Percentiles rank a stretch among this genome's conserved stretches.
Conservation (phyloP, 2,888 invertebrate genomes). For the Dasysyrphus albostriatus region DNA sequence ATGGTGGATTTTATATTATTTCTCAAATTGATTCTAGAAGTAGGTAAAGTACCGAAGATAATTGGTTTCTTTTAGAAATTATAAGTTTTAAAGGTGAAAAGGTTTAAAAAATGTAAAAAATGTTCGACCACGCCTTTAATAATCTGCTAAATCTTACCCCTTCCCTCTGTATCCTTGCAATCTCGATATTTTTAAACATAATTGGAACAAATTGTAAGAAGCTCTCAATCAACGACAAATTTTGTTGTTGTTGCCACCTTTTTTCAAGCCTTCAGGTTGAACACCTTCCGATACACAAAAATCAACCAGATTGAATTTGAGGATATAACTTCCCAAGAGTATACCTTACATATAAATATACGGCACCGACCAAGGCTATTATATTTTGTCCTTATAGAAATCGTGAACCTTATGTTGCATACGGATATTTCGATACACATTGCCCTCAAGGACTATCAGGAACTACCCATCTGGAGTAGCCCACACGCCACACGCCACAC, state of each 20-base stretch:
- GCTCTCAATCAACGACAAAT: constrained; percentile 55
- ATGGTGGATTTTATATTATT: too few relatives aligned
- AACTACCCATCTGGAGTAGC: constrained; percentile 35
- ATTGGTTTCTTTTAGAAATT: too few relatives aligned
- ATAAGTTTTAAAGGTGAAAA: too few relatives aligned
- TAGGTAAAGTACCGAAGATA: too few relatives aligned
- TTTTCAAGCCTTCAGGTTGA: constrained; percentile 1
- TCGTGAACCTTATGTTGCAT: constrained; percentile 43
- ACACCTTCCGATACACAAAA: constrained; percentile 19
- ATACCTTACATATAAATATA: too few relatives aligned
- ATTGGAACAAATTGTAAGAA: constrained; percentile 66
- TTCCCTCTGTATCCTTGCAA: neutral
- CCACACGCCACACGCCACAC: neutral
- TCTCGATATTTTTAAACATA: constrained; percentile 52
- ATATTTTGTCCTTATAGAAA: constrained; percentile 31
- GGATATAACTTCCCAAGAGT: constrained; percentile 33
- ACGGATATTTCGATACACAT: constrained; percentile 39
- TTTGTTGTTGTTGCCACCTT: constrained; percentile 5
- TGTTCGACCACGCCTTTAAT: neutral
- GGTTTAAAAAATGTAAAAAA: too few relatives aligned
- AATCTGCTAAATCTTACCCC: neutral
- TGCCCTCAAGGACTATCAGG: constrained; percentile 46
- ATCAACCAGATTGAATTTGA: constrained; percentile 49
- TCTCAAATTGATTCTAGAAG: too few relatives aligned
- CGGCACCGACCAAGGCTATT: constrained; percentile 27